Evolutionary conservation across 1,140 invertebrate species (phyloP).

Genomic region (Holotrichia oblita): DNA sequence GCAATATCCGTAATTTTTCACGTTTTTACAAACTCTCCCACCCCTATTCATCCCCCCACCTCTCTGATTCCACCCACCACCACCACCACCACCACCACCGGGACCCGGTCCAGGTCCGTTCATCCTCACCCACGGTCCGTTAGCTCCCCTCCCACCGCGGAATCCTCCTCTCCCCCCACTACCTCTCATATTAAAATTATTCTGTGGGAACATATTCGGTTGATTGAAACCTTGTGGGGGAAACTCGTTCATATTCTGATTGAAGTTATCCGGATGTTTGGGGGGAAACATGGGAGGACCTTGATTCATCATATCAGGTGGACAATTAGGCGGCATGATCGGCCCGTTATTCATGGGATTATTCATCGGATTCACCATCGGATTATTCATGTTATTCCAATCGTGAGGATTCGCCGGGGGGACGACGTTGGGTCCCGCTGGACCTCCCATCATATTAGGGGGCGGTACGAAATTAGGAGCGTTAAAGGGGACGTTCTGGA

Average conservation of each 20-base stretch:
- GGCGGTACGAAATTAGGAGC: constrained; percentile 45
- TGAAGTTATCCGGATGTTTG: constrained; percentile 50
- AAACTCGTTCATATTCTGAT: constrained; percentile 49
- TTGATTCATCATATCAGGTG: constrained; percentile 56
- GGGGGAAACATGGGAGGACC: constrained; percentile 49
- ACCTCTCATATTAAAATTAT: constrained; percentile 56
- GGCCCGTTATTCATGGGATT: constrained; percentile 50
- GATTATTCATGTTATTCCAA: constrained; percentile 13
- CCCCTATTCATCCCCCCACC: constrained; percentile 60
- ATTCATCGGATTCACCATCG: constrained; percentile 42
- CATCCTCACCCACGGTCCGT: constrained; percentile 61
- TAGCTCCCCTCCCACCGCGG: constrained; percentile 53
- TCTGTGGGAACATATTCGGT: constrained; percentile 55
- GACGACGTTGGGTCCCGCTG: constrained; percentile 58
- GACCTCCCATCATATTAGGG: constrained; percentile 53
- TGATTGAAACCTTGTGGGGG: constrained; percentile 49
- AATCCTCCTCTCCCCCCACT: constrained; percentile 43
- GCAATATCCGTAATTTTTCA: constrained; percentile 79
- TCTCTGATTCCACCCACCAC: constrained; percentile 53
- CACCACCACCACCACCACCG: constrained; percentile 64
- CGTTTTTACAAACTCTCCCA: constrained; percentile 75
- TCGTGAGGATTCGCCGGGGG: constrained; percentile 56
- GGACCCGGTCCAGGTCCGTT: constrained; percentile 60
- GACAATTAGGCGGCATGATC: constrained; percentile 55
- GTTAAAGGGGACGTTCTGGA: constrained; percentile 50